phyloP scores from a whole-genome alignment of 2,113 vertebrate genomes.

The Quiscalus mexicanus region DNA sequence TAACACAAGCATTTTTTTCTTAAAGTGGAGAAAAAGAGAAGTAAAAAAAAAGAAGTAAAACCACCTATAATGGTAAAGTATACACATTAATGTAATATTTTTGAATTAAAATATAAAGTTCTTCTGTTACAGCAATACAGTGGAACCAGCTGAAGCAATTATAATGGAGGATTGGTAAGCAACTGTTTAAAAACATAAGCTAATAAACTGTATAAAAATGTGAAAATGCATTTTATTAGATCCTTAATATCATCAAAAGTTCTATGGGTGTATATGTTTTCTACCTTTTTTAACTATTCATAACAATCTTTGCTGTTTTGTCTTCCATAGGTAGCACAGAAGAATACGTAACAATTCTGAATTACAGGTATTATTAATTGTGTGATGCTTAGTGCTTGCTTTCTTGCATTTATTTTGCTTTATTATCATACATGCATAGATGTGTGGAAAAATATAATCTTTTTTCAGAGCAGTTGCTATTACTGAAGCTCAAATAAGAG shows the following conservation, averaged over 20 bases:
- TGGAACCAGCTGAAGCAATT: background rate
- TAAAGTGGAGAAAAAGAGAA: background rate
- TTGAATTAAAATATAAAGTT: background rate
- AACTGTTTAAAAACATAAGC: background rate
- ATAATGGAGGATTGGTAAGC: background rate
- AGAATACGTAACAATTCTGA: background rate
- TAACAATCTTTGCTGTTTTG: background rate
- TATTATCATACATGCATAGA: background rate
- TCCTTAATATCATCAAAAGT: background rate
- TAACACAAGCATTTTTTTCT: background rate
- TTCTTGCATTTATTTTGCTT: background rate
- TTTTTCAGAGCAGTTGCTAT: background rate
- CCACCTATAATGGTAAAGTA: background rate
- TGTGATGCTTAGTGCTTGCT: background rate
- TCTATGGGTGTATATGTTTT: background rate
- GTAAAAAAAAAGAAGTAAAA: background rate
- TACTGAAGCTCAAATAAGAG: background rate
- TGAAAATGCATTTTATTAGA: background rate
- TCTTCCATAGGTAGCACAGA: background rate
- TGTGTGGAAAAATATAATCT: background rate
- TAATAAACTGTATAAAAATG: background rate
- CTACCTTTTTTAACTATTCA: background rate
- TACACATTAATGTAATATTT: background rate
- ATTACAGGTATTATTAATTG: background rate
- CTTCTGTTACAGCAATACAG: slow-evolving; percentile 8